phyloP scores from a whole-genome alignment of 2,797 vertebrate species.

The Pterois miles region DNA sequence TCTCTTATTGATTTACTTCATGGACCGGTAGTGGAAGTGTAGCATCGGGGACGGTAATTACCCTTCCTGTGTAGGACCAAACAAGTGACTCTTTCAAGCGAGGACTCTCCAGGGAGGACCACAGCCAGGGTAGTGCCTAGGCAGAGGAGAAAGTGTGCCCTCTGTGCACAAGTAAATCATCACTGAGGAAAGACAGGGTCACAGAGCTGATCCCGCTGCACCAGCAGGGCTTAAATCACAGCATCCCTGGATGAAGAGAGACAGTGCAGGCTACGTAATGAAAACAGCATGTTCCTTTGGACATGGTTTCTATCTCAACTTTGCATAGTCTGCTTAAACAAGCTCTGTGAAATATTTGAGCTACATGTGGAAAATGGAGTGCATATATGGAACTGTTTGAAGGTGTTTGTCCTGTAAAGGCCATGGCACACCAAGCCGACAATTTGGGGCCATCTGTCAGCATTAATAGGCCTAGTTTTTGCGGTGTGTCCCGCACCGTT shows the following conservation, averaged over 20 bases:
- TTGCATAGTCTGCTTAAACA: constrained; percentile 22
- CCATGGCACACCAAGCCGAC: too few species aligned
- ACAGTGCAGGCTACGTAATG: constrained; percentile 60
- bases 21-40: constrained; percentile 36
- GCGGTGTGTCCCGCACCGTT: too few species aligned
- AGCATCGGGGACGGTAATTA: constrained; percentile 45
- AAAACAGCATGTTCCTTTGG: constrained; percentile 60
- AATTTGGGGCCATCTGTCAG: too few species aligned
- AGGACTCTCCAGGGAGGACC: constrained; percentile 53
- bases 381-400: constrained; percentile 6
- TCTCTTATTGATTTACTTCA: constrained; percentile 66
- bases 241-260: constrained; percentile 61
- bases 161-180: constrained; percentile 67
- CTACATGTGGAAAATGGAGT: constrained; percentile 4
- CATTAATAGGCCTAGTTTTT: too few species aligned
- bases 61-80: constrained; percentile 49
- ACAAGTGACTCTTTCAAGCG: constrained; percentile 61
- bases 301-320: constrained; percentile 23
- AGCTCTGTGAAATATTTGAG: constrained; percentile 12
- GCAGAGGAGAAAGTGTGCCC: constrained; percentile 64
- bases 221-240: constrained; percentile 73
- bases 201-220: constrained; percentile 62
- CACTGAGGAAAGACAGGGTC: constrained; percentile 53
- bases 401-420: neutral
- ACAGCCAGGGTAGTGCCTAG: constrained; percentile 25